Conservation (phyloP, 1,140 invertebrate species). For the Mercenaria mercenaria region DNA sequence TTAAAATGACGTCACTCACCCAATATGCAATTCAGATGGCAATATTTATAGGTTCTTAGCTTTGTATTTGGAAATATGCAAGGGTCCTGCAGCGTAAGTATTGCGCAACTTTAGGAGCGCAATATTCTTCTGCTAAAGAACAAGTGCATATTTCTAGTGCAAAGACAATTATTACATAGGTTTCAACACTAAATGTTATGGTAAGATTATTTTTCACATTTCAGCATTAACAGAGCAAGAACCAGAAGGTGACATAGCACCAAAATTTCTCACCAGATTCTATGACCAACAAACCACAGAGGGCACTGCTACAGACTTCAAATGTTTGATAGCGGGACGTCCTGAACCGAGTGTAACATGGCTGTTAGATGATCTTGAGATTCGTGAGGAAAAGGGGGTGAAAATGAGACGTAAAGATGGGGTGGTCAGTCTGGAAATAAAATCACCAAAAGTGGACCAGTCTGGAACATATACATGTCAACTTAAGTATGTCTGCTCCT, state of each 20-base stretch:
- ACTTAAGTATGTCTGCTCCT: constrained; percentile 61
- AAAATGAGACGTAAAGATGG: constrained; percentile 76
- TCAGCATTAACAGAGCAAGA: constrained; percentile 75
- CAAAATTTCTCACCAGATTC: constrained; percentile 81
- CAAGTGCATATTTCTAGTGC: too few species aligned
- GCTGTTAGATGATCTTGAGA: constrained; percentile 78
- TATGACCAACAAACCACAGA: constrained; percentile 80
- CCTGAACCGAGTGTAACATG: constrained; percentile 79
- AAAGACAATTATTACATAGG: too few species aligned
- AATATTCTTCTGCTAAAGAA: too few species aligned
- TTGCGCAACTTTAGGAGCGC: too few species aligned
- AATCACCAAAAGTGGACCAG: constrained; percentile 79
- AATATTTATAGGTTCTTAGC: too few species aligned
- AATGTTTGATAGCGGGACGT: constrained; percentile 79
- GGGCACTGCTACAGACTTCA: constrained; percentile 74
- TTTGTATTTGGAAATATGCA: too few species aligned
- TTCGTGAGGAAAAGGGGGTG: constrained; percentile 71
- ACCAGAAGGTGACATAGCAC: constrained; percentile 77
- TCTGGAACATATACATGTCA: constrained; percentile 83
- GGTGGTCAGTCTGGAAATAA: constrained; percentile 79
- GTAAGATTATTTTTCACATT: not conserved
- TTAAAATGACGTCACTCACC: too few species aligned
- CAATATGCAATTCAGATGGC: too few species aligned
- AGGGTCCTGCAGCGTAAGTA: too few species aligned
- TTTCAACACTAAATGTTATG: too few species aligned